Evolutionary conservation across 2,113 vertebrate genomes (phyloP).

Genomic region (Miniopterus natalensis): DNA sequence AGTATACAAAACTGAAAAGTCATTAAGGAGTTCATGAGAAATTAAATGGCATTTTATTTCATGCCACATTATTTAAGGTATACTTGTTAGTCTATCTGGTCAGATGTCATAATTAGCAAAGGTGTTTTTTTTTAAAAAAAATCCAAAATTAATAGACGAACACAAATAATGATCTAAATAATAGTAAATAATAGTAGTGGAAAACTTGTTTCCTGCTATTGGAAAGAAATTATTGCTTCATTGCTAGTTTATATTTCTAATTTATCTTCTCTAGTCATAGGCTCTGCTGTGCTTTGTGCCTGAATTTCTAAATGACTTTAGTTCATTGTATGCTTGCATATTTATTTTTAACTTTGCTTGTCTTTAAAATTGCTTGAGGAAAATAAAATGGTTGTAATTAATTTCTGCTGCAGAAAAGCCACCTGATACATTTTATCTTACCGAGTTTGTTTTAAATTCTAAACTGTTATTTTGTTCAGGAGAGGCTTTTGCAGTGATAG

Average conservation of each 20-base stretch:
- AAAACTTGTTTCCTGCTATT: conserved; percentile 72
- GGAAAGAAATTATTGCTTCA: conserved; percentile 61
- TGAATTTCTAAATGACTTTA: conserved; percentile 74
- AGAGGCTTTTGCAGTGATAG: conserved; percentile 53
- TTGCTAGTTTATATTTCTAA: conserved; percentile 77
- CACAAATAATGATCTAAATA: conserved; percentile 38
- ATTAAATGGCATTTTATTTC: conserved; percentile 60
- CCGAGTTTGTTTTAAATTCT: conserved; percentile 47
- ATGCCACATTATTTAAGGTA: conserved; percentile 36
- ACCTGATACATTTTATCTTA: conserved; percentile 47
- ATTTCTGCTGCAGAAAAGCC: conserved; percentile 78
- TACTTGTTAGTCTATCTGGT: conserved; percentile 48
- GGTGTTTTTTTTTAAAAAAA: not conserved
- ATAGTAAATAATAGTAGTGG: conserved; percentile 43
- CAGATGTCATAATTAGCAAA: conserved; percentile 60
- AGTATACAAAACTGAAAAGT: conserved; percentile 41
- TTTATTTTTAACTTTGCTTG: conserved; percentile 81
- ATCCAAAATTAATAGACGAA: conserved; percentile 32
- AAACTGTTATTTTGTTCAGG: conserved; percentile 42
- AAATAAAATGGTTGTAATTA: conserved; percentile 78
- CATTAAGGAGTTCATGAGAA: not conserved
- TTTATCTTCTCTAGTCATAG: conserved; percentile 67
- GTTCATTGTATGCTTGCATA: conserved; percentile 81
- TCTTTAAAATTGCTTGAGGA: conserved; percentile 74
- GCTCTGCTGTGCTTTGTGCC: conserved; percentile 79